A percentile compares a stretch with the other conserved stretches of the same genome.
Conservation (phyloP, 2,113 vertebrate species). For the Anser cygnoides region DNA sequence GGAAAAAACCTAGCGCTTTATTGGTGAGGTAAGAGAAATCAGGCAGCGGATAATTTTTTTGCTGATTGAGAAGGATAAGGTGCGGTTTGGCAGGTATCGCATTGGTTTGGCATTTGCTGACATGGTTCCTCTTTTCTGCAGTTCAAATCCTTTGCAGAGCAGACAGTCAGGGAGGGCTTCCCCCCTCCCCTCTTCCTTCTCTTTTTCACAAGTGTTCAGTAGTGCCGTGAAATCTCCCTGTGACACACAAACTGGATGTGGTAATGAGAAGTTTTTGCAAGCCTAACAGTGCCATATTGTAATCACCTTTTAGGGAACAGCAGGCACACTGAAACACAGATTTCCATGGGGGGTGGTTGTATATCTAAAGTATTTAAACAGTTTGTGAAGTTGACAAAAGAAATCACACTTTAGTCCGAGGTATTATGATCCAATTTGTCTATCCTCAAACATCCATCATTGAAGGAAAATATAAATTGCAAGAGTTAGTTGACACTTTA, state of each 20-base stretch:
- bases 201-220: background rate
- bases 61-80: constrained; percentile 79
- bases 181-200: background rate
- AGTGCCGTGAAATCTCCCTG: background rate
- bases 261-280: background rate
- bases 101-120: constrained; percentile 73
- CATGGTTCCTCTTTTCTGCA: constrained; percentile 66
- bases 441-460: background rate
- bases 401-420: background rate
- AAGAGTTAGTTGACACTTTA: background rate
- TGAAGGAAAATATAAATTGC: background rate
- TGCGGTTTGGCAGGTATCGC: constrained; percentile 78
- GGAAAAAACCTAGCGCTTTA: constrained; percentile 53
- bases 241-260: background rate
- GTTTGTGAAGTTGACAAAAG: background rate
- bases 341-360: background rate
- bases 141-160: constrained; percentile 54
- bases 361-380: background rate
- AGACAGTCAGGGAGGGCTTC: constrained; percentile 20
- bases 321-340: fast-evolving
- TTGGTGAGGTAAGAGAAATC: constrained; percentile 74
- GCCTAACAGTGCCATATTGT: background rate
- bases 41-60: constrained; percentile 60
- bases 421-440: background rate
- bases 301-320: background rate